Conservation (phyloP, 2,888 invertebrate species). For the Mactromeris polynyma region DNA sequence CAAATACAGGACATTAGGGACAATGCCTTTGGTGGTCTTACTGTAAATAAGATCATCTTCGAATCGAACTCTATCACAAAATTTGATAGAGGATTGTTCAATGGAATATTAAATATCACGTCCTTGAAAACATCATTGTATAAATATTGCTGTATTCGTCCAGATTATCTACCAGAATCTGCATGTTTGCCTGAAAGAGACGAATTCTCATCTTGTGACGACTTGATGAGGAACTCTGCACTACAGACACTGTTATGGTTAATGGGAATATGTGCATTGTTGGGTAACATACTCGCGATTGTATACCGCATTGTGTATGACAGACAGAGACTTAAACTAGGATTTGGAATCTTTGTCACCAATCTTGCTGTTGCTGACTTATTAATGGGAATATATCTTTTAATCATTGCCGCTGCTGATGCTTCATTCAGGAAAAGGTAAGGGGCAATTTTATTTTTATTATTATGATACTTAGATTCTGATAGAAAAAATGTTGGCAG, state of each 20-base stretch:
- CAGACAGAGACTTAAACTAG: conserved; percentile 59
- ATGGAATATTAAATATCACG: too few species aligned
- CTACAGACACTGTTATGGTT: conserved; percentile 70
- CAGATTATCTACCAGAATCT: conserved; percentile 41
- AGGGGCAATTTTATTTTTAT: too few species aligned
- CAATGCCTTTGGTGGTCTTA: too few species aligned
- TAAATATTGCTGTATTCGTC: conserved; percentile 62
- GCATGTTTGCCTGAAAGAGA: conserved; percentile 69
- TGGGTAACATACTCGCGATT: too few species aligned
- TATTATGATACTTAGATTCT: background rate
- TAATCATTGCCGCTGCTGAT: conserved; percentile 71
- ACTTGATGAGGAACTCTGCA: conserved; percentile 69
- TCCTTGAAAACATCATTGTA: too few species aligned
- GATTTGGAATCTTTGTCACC: conserved; percentile 67
- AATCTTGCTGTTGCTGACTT: conserved; percentile 73
- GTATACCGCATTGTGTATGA: too few species aligned
- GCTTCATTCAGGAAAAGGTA: conserved; percentile 53
- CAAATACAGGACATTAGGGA: background rate
- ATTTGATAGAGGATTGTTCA: too few species aligned
- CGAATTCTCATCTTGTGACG: conserved; percentile 74
- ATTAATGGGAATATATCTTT: conserved; percentile 75
- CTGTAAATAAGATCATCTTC: conserved; percentile 45
- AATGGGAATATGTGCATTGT: conserved; percentile 61
- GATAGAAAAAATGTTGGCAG: too few species aligned
- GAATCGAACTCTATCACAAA: too few species aligned